Conservation (phyloP, 2,797 vertebrate species). For the Heteromormyrus szaboi region DNA sequence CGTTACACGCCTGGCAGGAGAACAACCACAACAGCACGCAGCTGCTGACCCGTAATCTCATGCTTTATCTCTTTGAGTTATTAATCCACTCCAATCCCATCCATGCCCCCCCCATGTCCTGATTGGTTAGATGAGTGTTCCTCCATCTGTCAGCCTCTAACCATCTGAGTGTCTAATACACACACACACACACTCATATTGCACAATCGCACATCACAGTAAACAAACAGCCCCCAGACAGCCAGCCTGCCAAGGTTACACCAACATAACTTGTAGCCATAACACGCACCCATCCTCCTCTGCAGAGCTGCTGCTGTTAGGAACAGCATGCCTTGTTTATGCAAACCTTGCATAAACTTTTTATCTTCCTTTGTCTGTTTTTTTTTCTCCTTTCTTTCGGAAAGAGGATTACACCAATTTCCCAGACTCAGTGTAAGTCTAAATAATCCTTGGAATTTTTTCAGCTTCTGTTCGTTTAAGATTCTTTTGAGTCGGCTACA, state of each 20-base stretch:
- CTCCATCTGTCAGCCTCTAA: constrained; percentile 32
- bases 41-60: constrained; percentile 28
- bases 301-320: not conserved
- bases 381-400: not conserved
- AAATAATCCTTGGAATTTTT: not conserved
- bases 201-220: not conserved
- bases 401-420: constrained; percentile 3
- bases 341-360: not conserved
- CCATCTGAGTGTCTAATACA: constrained; percentile 14
- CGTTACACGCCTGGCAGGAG: not conserved
- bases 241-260: constrained; percentile 5
- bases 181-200: constrained; percentile 11
- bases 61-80: constrained; percentile 35
- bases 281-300: not conserved
- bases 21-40: not conserved
- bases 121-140: constrained; percentile 26
- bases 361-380: not conserved
- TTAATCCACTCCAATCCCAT: constrained; percentile 38
- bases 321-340: not conserved
- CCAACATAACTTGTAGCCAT: not conserved
- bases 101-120: constrained; percentile 22
- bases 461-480: not conserved
- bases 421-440: not conserved
- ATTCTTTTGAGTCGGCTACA: not conserved
- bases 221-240: constrained; percentile 14